phyloP scores from a whole-genome alignment of 2,888 invertebrate genomes.

The Chelonus formosanus region DNA sequence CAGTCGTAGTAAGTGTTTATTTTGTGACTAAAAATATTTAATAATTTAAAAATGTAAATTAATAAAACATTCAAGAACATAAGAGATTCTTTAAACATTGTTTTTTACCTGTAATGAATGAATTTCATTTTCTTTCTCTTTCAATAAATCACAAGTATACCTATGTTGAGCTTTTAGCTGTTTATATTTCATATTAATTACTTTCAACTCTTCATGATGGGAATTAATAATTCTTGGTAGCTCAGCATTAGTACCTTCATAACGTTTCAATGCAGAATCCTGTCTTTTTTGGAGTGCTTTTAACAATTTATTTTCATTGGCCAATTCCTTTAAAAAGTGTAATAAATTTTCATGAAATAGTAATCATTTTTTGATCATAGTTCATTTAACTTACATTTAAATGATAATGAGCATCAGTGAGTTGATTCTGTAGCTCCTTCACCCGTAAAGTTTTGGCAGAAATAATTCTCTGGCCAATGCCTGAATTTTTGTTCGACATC shows the following conservation, averaged over 20 bases:
- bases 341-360: conserved; percentile 53
- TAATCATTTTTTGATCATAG: conserved; percentile 48
- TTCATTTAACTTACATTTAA: conserved; percentile 70
- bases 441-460: conserved; percentile 80
- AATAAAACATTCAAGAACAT: no score
- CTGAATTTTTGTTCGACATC: conserved; percentile 45
- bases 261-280: conserved; percentile 79
- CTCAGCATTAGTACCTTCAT: conserved; percentile 82
- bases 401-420: conserved; percentile 81
- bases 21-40: conserved; percentile 68
- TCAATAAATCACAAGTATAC: conserved; percentile 72
- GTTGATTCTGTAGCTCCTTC: conserved; percentile 81
- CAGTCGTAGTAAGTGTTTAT: conserved; percentile 75
- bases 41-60: neutral
- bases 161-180: conserved; percentile 72
- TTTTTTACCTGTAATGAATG: conserved; percentile 67
- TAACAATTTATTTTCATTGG: conserved; percentile 78
- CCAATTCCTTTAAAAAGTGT: conserved; percentile 67
- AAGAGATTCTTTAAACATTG: no score
- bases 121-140: conserved; percentile 76
- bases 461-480: conserved; percentile 71
- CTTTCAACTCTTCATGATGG: conserved; percentile 80
- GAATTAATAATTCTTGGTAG: conserved; percentile 79
- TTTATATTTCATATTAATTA: conserved; percentile 76
- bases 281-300: conserved; percentile 82